A percentile compares a stretch with the other conserved stretches of the same genome.
phyloP scores from a whole-genome alignment of 2,888 invertebrate genomes.

The Ptilodon capucinus region DNA sequence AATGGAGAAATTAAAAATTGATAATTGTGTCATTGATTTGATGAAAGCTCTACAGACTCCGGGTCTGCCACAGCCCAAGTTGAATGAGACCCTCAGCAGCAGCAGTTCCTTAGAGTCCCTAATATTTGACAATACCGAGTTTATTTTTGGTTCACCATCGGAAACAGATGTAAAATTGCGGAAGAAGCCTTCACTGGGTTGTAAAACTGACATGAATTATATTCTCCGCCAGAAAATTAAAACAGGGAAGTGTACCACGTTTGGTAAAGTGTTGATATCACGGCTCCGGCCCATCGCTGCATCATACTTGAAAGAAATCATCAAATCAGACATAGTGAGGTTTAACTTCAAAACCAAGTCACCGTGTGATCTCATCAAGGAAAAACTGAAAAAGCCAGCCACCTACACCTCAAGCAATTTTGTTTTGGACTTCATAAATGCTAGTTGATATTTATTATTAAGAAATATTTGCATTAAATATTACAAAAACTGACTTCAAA shows the following conservation, averaged over 20 bases:
- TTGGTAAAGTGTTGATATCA: constrained; percentile 62
- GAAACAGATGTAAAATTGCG: constrained; percentile 5
- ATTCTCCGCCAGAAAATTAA: constrained; percentile 50
- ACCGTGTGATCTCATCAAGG: constrained; percentile 63
- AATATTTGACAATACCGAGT: constrained; percentile 30
- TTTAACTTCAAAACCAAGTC: constrained; percentile 66
- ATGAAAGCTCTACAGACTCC: constrained; percentile 54
- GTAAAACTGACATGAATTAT: constrained; percentile 60
- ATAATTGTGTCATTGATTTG: constrained; percentile 60
- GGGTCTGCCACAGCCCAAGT: constrained; percentile 7
- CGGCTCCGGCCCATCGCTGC: constrained; percentile 53
- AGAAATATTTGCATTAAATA: neutral
- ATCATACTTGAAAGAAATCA: constrained; percentile 51
- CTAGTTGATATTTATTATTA: neutral
- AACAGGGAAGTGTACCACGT: constrained; percentile 55
- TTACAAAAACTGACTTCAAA: no score
- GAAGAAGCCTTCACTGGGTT: constrained; percentile 43
- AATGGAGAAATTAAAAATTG: constrained; percentile 39
- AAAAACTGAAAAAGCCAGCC: constrained; percentile 44
- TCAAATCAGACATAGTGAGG: constrained; percentile 37
- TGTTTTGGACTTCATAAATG: neutral
- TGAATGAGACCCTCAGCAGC: constrained; percentile 36
- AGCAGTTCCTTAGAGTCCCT: constrained; percentile 59
- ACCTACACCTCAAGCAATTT: constrained; percentile 13
- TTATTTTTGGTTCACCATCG: constrained; percentile 2